A percentile compares a stretch with the other conserved stretches of the same genome.
Conservation (phyloP, 2,113 vertebrate species). For the Mobula hypostoma region DNA sequence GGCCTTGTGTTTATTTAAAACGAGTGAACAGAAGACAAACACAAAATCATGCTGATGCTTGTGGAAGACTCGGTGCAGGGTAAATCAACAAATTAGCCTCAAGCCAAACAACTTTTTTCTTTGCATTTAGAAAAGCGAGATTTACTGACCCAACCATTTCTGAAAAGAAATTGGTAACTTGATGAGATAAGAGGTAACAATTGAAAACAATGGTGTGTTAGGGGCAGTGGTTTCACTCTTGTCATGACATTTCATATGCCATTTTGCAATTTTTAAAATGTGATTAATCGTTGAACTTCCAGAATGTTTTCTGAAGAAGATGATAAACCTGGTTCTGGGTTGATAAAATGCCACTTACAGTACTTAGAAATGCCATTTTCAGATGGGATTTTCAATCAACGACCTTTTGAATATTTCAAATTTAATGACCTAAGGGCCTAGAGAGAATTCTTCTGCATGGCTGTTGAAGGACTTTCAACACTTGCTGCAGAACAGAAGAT, state of each 20-base stretch:
- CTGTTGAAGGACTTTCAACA: not conserved
- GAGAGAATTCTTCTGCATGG: too few relatives aligned
- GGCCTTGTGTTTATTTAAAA: constrained; percentile 17
- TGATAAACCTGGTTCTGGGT: not conserved
- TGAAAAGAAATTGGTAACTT: constrained; percentile 31
- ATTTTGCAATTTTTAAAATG: not conserved
- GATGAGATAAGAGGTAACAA: not conserved
- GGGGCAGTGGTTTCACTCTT: not conserved
- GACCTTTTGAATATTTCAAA: not conserved
- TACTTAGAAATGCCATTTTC: not conserved
- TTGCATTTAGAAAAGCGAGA: not conserved
- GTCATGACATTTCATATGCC: not conserved
- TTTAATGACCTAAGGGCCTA: too few relatives aligned
- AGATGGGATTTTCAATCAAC: not conserved
- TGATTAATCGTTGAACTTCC: not conserved
- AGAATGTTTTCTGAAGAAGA: not conserved
- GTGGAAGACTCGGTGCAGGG: not conserved
- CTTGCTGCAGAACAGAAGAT: too few relatives aligned
- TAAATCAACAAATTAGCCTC: constrained; percentile 29
- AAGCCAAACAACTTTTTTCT: not conserved
- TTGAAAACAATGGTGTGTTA: not conserved
- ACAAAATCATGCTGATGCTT: constrained; percentile 20
- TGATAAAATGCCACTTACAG: not conserved
- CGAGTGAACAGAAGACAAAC: not conserved
- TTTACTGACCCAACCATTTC: constrained; percentile 27